Conservation (phyloP, 2,113 vertebrate genomes). For the Eulemur rufifrons region DNA sequence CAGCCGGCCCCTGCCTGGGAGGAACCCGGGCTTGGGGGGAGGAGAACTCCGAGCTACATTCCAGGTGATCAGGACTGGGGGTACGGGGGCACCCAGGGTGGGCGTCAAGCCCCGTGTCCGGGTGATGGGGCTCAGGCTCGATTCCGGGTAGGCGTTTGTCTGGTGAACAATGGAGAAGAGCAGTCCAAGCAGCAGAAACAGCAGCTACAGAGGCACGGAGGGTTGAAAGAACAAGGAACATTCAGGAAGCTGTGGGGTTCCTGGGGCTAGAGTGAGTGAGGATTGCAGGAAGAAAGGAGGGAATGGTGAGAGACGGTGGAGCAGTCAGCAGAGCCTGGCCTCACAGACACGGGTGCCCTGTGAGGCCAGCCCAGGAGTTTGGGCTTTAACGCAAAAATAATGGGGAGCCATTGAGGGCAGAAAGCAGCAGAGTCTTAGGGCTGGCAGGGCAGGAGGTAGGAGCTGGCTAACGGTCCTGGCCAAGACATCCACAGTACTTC, state of each 20-base stretch:
- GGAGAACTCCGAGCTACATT: not conserved
- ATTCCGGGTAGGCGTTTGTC: not conserved
- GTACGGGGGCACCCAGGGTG: not conserved
- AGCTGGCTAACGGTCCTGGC: not conserved
- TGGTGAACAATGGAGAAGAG: constrained; percentile 11
- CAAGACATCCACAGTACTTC: not conserved
- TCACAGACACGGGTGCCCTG: not conserved
- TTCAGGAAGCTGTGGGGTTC: constrained; percentile 11
- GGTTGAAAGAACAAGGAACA: not conserved
- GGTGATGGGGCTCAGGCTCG: not conserved
- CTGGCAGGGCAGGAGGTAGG: not conserved
- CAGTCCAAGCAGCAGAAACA: not conserved
- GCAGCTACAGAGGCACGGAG: constrained; percentile 30
- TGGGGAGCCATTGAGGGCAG: not conserved
- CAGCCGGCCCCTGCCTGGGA: not conserved
- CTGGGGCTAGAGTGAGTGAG: not conserved
- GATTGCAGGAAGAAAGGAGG: not conserved
- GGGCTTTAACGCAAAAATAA: not conserved
- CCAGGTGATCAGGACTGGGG: not conserved
- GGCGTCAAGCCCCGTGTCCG: not conserved
- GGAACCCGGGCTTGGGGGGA: not conserved
- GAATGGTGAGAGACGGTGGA: not conserved
- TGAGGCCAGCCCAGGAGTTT: not conserved
- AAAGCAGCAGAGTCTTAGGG: not conserved
- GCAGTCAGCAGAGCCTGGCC: not conserved